Base-by-base conservation (phyloP, 2,888 invertebrate species). In the Ypsolopha sequella region DNA sequence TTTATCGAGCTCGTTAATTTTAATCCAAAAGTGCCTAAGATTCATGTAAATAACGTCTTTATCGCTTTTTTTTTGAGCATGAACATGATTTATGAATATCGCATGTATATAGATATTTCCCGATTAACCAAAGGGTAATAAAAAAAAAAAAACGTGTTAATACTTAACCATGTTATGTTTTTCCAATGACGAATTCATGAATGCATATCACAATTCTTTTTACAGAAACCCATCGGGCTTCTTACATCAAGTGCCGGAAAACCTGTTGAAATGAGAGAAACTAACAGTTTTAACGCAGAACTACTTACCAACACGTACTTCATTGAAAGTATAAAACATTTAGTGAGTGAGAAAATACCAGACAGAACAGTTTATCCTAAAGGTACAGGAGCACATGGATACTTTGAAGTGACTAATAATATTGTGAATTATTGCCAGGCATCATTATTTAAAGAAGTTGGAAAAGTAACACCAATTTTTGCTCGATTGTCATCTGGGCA, bases 321-420 rank as follows among this genome's bases (percentile, higher is more conserved):
- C 54, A 58, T 93, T 9, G 92, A 93, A 61, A 91, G 92, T 70
- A 74, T 92, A 57, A 80, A 33, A n/a, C 8, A n/a, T 10, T 10
- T 11, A 7, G 36, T 24, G 36, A 10, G n/a, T 7, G 97, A 97
- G 73, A 89, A 96, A 53, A 96, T 97, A 62, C 97, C 97, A 0
- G 97, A 97, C 70, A 88, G 97, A 60, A 93, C 96, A 0, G 96
- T 95, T 1, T 96, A 96, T 70, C 96, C 97, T 0, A 97, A 97
- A 80, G 97, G 97, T 54, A 93, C 92, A 41, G 96, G 93, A n/a
- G 94, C 94, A 1, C 93, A 92, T 68, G 94, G 93, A 1, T 93
- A 93, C 64, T 94, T 95, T 60, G 92, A 94, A 74, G 92, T 95
- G 3, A 95, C 94, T 0, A 89, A 95, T 61, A 94, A 95, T 69